Evolutionary conservation across 2,113 vertebrate species (phyloP).

Genomic region (Vulpes vulpes): DNA sequence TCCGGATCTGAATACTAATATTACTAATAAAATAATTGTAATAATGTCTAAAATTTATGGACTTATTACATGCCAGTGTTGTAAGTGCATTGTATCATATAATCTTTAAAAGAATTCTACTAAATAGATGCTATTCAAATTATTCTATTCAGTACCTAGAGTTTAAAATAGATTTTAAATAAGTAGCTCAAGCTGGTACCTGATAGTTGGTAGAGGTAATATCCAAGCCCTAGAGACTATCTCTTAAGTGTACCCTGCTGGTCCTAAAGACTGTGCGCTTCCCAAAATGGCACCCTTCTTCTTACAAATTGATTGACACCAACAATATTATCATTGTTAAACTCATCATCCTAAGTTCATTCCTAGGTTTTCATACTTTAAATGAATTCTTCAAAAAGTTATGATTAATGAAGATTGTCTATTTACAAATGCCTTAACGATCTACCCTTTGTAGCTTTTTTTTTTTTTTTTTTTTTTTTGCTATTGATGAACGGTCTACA

Average conservation of each 20-base stretch:
- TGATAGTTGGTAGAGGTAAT: background rate
- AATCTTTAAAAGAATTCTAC: background rate
- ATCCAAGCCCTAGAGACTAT: background rate
- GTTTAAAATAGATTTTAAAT: background rate
- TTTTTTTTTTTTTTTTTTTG: background rate
- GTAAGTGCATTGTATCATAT: background rate
- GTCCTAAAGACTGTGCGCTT: background rate
- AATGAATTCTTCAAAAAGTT: constrained; percentile 31
- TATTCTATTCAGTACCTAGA: background rate
- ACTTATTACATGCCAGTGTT: background rate
- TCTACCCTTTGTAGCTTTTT: background rate
- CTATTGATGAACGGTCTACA: background rate
- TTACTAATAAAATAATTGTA: constrained; percentile 14
- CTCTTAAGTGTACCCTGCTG: background rate
- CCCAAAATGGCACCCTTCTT: background rate
- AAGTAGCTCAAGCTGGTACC: background rate
- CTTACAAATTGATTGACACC: background rate
- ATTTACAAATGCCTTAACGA: background rate
- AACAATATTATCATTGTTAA: background rate
- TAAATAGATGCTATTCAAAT: background rate
- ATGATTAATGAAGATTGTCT: background rate
- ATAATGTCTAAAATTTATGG: background rate
- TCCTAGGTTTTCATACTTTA: background rate
- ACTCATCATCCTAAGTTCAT: background rate
- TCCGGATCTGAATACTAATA: background rate